These are phyloP conservation scores for Pomacea canaliculata DNA, from an alignment of 2,888 invertebrate genomes.

Conservation along the genomic window DNA sequence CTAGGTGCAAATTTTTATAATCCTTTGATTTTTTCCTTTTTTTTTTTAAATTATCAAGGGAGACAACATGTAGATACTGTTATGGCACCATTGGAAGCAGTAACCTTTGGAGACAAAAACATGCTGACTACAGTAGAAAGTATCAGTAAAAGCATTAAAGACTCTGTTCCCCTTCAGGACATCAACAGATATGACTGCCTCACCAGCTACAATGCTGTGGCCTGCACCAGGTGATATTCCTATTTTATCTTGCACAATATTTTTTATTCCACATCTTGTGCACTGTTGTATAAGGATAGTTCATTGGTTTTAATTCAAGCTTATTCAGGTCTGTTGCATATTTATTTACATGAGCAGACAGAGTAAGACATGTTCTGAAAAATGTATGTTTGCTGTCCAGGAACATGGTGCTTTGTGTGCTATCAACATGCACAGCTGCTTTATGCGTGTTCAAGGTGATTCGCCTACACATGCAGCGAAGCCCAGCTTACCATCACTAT, in stretches of 20 bases:
- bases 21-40: too few species aligned
- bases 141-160: background rate
- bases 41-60: background rate
- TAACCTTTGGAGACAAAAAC: background rate
- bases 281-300: too few species aligned
- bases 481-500: constrained; percentile 72
- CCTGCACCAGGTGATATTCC: constrained; percentile 68
- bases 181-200: constrained; percentile 68
- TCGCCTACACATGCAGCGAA: constrained; percentile 70
- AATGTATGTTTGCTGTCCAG: constrained; percentile 45
- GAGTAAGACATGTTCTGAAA: background rate
- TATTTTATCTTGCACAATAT: too few species aligned
- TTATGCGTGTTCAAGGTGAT: constrained; percentile 70
- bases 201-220: constrained; percentile 69
- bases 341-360: too few species aligned
- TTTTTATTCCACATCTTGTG: too few species aligned
- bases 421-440: constrained; percentile 69
- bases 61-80: background rate
- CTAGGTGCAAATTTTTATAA: too few species aligned
- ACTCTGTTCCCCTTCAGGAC: background rate
- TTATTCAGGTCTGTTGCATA: too few species aligned
- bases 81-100: background rate
- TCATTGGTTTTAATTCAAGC: too few species aligned
- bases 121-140: background rate
- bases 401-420: constrained; percentile 69